These are phyloP conservation scores for Caracal caracal DNA, from an alignment of 2,113 vertebrate species.

Conservation along the genomic window DNA sequence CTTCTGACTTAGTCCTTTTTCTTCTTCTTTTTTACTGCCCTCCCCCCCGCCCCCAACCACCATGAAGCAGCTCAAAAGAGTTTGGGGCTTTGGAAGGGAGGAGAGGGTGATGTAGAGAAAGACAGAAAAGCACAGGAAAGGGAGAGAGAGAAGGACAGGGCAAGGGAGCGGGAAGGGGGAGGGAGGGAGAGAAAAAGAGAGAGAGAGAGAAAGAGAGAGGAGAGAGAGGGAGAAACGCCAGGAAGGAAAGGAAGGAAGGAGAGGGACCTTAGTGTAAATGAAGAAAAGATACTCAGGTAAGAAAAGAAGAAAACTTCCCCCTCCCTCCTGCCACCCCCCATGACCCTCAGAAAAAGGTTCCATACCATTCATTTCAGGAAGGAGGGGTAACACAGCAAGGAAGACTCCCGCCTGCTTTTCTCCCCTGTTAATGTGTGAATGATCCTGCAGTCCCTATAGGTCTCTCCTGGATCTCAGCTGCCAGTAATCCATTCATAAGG, in stretches of 20 bases:
- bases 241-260: background rate
- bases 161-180: background rate
- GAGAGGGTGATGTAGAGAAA: background rate
- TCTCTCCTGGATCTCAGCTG: slow-evolving; percentile 73
- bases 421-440: slow-evolving; percentile 46
- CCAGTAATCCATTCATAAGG: slow-evolving; percentile 82
- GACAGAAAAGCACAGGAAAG: background rate
- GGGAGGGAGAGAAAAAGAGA: background rate
- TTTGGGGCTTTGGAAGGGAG: background rate
- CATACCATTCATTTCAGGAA: slow-evolving; percentile 80
- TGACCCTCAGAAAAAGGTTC: slow-evolving; percentile 68
- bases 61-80: slow-evolving; percentile 52
- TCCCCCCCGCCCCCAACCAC: background rate
- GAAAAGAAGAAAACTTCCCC: slow-evolving; percentile 19
- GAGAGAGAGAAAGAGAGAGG: background rate
- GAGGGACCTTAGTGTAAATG: background rate
- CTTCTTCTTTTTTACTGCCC: background rate
- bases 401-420: slow-evolving; percentile 57
- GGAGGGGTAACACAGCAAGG: slow-evolving; percentile 58
- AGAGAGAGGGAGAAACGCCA: background rate
- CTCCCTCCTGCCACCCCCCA: slow-evolving; percentile 58
- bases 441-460: slow-evolving; percentile 76
- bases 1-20: slow-evolving; percentile 30
- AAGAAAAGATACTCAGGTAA: slow-evolving; percentile 62
- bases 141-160: too few relatives aligned